Evolutionary conservation across 2,888 invertebrate species (phyloP).

Genomic region (Abrostola triplasia): DNA sequence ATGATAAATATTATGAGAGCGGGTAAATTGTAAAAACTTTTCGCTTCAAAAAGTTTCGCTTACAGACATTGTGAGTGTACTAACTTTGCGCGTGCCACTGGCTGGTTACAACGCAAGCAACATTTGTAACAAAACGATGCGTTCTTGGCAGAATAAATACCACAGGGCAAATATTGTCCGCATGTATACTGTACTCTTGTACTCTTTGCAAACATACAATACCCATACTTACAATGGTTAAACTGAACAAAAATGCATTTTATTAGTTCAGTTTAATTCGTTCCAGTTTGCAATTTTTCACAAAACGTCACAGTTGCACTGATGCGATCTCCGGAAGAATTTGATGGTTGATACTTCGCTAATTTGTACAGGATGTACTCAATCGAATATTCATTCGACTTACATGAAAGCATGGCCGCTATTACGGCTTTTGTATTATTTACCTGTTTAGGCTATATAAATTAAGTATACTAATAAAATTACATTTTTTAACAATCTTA

Average conservation of each 20-base stretch:
- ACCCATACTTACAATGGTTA: constrained; percentile 3
- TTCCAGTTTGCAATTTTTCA: constrained; percentile 13
- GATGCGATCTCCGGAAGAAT: constrained; percentile 7
- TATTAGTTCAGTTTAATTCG: background rate
- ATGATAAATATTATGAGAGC: constrained; percentile 9
- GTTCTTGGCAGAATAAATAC: constrained; percentile 11
- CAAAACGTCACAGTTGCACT: constrained; percentile 25
- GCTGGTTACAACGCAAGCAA: constrained; percentile 17
- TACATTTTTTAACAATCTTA: no score
- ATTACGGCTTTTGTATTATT: background rate
- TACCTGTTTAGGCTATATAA: background rate
- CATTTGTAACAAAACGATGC: constrained; percentile 19
- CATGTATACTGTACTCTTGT: background rate
- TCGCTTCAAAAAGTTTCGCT: constrained; percentile 2
- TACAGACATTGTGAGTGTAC: background rate
- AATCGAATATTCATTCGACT: constrained; percentile 20
- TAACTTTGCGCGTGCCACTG: background rate
- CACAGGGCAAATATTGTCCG: background rate
- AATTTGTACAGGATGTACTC: constrained; percentile 17
- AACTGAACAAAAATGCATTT: constrained; percentile 22
- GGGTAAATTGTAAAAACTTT: constrained; percentile 33
- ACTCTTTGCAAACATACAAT: constrained; percentile 15
- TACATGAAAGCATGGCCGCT: constrained; percentile 7
- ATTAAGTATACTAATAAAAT: no score
- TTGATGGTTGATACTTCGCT: constrained; percentile 10